Conservation (phyloP, 2,797 vertebrate genomes). For the Lerista edwardsae region DNA sequence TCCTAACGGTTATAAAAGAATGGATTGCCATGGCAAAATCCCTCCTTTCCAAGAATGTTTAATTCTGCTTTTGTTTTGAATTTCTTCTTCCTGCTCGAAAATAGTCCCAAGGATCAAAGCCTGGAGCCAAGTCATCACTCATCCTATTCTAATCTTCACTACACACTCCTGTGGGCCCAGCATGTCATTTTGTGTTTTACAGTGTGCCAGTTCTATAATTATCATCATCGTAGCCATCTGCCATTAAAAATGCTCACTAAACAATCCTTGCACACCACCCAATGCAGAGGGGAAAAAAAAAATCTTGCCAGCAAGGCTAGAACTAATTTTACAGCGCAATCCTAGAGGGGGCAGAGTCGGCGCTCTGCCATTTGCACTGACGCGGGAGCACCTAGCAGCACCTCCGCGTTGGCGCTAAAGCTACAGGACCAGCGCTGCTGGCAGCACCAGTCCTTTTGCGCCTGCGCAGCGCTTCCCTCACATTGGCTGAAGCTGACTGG, state of each 20-base stretch:
- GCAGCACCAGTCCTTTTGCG: too few relatives aligned
- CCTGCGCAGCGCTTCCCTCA: too few relatives aligned
- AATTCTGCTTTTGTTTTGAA: background rate
- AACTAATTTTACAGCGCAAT: too few relatives aligned
- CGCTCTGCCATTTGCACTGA: too few relatives aligned
- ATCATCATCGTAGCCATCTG: background rate
- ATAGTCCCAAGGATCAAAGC: background rate
- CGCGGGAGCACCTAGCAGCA: too few relatives aligned
- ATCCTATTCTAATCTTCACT: background rate
- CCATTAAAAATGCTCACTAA: background rate
- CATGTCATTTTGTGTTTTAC: constrained; percentile 17
- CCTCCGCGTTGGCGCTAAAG: too few relatives aligned
- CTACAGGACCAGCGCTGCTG: too few relatives aligned
- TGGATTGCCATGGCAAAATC: background rate
- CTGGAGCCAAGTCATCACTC: background rate
- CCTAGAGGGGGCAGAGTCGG: too few relatives aligned
- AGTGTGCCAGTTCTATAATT: constrained; percentile 12
- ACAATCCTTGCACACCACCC: constrained; percentile 14
- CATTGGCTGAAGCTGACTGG: too few relatives aligned
- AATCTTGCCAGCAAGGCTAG: background rate
- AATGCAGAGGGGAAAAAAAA: background rate
- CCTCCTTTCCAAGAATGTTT: background rate
- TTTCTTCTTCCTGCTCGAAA: background rate
- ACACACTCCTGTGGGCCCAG: constrained; percentile 8
- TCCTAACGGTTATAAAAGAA: background rate